These are phyloP conservation scores for Pseudomyrmex gracilis DNA, from an alignment of 1,140 invertebrate species.

Conservation along the genomic window DNA sequence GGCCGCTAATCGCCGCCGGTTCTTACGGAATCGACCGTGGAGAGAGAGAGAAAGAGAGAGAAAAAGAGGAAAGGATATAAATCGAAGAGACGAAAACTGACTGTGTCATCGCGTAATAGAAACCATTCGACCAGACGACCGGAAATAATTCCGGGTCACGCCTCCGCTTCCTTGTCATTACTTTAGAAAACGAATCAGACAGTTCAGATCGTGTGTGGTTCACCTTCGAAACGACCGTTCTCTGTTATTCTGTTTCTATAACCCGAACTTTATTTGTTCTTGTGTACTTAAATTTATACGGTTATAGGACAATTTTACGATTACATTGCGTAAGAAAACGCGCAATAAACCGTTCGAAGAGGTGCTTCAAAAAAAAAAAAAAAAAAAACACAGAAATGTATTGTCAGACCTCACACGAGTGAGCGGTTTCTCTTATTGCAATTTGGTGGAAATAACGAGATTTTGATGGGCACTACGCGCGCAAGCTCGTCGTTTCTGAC, in stretches of 20 bases:
- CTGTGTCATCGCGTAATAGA: conserved; percentile 61
- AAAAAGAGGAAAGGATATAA: conserved; percentile 1
- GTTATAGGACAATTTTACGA: background rate
- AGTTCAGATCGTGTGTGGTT: conserved; percentile 24
- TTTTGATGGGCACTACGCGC: conserved; percentile 32
- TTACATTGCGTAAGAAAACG: background rate
- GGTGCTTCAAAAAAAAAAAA: background rate
- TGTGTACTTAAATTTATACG: too few species aligned
- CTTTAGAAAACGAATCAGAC: conserved; percentile 14
- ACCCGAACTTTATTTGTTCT: too few species aligned
- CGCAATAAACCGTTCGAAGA: background rate
- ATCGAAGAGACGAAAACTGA: conserved; percentile 30
- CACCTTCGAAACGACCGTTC: conserved; percentile 6
- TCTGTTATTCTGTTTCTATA: background rate
- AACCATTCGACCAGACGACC: conserved; percentile 56
- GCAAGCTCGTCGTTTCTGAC: conserved; percentile 54
- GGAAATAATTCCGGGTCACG: conserved; percentile 61
- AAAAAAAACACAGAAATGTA: background rate
- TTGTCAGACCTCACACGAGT: background rate
- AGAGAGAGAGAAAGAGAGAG: conserved; percentile 1
- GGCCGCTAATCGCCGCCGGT: conserved; percentile 34
- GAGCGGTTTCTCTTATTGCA: background rate
- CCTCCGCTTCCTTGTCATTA: conserved; percentile 12
- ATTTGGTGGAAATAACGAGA: conserved; percentile 13
- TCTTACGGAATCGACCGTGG: background rate